These are phyloP conservation scores for Vidua macroura DNA, from an alignment of 2,113 vertebrate genomes.

Conservation along the genomic window DNA sequence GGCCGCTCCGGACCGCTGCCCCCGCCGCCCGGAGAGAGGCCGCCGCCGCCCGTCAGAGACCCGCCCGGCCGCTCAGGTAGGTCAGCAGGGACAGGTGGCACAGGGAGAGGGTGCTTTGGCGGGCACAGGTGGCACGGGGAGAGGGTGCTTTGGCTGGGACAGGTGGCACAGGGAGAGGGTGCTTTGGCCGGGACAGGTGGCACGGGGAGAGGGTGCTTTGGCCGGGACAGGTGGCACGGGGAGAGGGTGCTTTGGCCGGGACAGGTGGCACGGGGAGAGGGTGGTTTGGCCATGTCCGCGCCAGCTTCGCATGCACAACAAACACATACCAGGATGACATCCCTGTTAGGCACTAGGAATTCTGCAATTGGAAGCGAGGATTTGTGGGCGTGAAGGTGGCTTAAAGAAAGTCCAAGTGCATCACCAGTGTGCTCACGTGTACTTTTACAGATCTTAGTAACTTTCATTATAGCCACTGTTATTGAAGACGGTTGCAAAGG, in stretches of 20 bases:
- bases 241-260: background rate
- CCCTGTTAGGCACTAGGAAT: background rate
- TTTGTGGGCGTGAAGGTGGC: fast-evolving
- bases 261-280: background rate
- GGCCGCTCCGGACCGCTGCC: slow-evolving; percentile 83
- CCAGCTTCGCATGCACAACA: fast-evolving
- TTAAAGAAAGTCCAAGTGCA: background rate
- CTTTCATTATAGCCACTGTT: background rate
- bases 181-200: background rate
- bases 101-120: background rate
- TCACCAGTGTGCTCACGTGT: background rate
- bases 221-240: background rate
- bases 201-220: background rate
- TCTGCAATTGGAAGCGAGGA: background rate
- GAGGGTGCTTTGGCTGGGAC: too few species aligned
- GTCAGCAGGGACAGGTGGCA: background rate
- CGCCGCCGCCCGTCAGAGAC: slow-evolving; percentile 84
- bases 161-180: background rate
- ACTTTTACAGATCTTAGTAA: background rate
- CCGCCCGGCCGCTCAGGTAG: slow-evolving; percentile 84
- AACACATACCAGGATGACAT: background rate
- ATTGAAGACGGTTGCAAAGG: background rate
- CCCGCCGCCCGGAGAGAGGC: slow-evolving; percentile 87
- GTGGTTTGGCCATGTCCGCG: fast-evolving
- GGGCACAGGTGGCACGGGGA: background rate